phyloP scores from a whole-genome alignment of 2,113 vertebrate species.

The Dipodomys spectabilis region DNA sequence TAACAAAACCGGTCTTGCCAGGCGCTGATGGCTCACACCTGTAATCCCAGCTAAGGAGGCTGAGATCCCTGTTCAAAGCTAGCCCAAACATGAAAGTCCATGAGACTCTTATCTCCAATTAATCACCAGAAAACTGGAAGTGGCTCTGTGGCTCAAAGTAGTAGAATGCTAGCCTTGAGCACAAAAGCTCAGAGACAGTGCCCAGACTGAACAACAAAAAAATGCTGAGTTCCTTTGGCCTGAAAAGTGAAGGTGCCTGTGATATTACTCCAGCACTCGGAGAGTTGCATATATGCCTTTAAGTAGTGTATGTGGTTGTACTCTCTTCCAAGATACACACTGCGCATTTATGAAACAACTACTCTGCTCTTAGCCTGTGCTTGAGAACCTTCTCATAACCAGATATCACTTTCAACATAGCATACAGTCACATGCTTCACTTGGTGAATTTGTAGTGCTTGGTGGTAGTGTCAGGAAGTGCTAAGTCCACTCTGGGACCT shows the following conservation, averaged over 20 bases:
- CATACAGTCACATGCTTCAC: neutral
- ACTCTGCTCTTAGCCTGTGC: neutral
- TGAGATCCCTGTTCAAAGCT: too few species aligned
- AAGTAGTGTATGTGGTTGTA: neutral
- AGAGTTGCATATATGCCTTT: neutral
- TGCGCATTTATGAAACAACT: neutral
- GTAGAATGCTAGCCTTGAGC: too few species aligned
- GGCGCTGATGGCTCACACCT: too few species aligned
- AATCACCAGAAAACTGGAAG: too few species aligned
- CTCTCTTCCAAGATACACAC: neutral
- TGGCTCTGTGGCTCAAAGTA: too few species aligned
- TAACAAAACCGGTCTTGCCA: too few species aligned
- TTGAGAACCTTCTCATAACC: neutral
- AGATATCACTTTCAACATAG: neutral
- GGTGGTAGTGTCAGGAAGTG: neutral
- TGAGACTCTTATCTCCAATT: too few species aligned
- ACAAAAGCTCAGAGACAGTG: too few species aligned
- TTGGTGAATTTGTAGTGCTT: neutral
- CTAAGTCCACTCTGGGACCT: neutral
- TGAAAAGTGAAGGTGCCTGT: neutral
- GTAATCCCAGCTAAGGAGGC: too few species aligned
- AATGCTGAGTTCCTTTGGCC: neutral
- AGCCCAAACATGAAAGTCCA: too few species aligned
- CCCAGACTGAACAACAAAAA: too few species aligned
- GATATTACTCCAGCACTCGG: neutral